A percentile compares a stretch with the other conserved stretches of the same genome.
Evolutionary conservation across 2,113 vertebrate genomes (phyloP).

Genomic region (Heliornis fulica): DNA sequence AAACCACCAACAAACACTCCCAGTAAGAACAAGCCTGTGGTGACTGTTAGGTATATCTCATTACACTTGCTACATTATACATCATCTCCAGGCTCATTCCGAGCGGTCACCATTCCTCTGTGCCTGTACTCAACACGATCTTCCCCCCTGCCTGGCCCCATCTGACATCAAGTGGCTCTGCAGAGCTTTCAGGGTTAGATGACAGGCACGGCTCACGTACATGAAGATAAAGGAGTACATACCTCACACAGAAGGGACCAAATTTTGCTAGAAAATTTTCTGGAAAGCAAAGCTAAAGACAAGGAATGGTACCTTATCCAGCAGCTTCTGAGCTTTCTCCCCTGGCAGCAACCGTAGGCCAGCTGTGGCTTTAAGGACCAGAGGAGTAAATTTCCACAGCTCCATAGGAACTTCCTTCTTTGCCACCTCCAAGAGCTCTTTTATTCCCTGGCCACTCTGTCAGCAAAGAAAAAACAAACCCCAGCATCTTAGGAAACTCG

Average conservation of each 20-base stretch:
- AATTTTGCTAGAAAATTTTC: background rate
- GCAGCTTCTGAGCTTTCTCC: constrained; percentile 86
- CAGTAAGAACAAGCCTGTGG: background rate
- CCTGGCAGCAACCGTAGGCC: constrained; percentile 88
- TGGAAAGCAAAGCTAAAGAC: background rate
- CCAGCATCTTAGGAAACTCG: background rate
- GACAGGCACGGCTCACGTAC: background rate
- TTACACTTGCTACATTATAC: background rate
- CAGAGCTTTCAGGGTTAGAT: background rate
- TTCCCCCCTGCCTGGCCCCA: background rate
- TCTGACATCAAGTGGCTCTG: background rate
- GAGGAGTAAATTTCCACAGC: constrained; percentile 82
- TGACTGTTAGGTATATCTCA: background rate
- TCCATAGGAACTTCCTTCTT: constrained; percentile 78
- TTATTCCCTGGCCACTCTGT: constrained; percentile 83
- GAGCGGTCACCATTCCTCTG: background rate
- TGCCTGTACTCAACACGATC: background rate
- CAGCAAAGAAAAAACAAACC: background rate
- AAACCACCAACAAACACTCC: background rate
- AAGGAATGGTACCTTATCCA: constrained; percentile 76
- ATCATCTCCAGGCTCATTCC: background rate
- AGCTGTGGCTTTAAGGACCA: constrained; percentile 92
- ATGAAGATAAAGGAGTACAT: background rate
- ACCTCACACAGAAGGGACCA: background rate
- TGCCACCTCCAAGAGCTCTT: constrained; percentile 83